A percentile compares a stretch with the other conserved stretches of the same genome.
Conservation (phyloP, 2,888 invertebrate genomes). For the Keiferia lycopersicella region DNA sequence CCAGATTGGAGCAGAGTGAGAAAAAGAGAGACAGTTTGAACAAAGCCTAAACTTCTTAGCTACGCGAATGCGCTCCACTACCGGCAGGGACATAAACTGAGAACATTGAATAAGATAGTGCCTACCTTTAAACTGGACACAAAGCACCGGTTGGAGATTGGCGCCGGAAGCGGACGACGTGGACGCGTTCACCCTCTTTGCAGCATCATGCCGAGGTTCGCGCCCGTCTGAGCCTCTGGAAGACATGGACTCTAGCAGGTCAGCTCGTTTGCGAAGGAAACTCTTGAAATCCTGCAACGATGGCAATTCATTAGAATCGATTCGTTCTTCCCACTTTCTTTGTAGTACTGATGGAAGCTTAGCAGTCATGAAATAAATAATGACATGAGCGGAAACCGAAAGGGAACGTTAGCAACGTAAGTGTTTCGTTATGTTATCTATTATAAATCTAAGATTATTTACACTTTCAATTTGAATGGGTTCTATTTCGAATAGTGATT, state of each 20-base stretch:
- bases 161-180: not conserved
- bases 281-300: conserved; percentile 25
- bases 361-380: conserved; percentile 1
- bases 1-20: conserved; percentile 27
- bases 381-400: not conserved
- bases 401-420: not conserved
- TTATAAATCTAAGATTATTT: not conserved
- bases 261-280: not conserved
- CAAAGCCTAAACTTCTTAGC: conserved; percentile 19
- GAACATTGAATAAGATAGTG: conserved; percentile 15
- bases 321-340: conserved; percentile 5
- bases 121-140: conserved; percentile 11
- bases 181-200: not conserved
- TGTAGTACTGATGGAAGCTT: not conserved
- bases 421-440: conserved; percentile 20
- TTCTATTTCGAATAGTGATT: conserved; percentile 18
- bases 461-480: not conserved
- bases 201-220: not conserved
- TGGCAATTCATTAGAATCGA: conserved; percentile 1
- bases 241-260: not conserved
- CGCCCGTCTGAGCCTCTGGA: not conserved
- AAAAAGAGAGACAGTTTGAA: conserved; percentile 25
- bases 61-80: not conserved
- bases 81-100: conserved; percentile 14
- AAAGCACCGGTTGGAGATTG: not conserved